Percentiles rank a stretch among this genome's conserved stretches.
Conservation (phyloP, 2,113 vertebrate genomes). For the Scomber scombrus region DNA sequence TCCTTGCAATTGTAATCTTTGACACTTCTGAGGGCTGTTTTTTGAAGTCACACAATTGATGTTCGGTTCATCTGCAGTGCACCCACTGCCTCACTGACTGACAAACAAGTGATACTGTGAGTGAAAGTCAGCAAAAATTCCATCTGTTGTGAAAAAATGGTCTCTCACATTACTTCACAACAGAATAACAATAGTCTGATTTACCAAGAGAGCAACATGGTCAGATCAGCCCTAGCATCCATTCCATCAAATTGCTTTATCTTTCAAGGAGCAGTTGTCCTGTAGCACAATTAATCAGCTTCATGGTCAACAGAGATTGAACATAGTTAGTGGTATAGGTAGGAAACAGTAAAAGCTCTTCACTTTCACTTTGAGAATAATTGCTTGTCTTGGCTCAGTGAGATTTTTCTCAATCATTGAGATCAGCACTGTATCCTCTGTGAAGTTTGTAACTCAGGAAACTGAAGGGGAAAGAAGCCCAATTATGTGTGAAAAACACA, state of each 20-base stretch:
- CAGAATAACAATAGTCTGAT: neutral
- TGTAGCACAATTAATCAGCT: too few relatives aligned
- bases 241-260: neutral
- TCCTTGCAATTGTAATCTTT: too few relatives aligned
- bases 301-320: neutral
- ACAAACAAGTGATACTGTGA: neutral
- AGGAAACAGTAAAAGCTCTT: conserved; percentile 1
- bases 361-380: neutral
- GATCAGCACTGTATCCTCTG: neutral
- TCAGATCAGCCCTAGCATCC: neutral
- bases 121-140: neutral
- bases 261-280: neutral
- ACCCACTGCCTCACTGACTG: neutral
- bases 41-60: neutral
- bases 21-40: neutral
- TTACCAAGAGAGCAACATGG: neutral
- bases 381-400: neutral
- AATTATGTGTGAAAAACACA: neutral
- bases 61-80: neutral
- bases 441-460: neutral
- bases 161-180: too few relatives aligned
- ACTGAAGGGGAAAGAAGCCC: neutral
- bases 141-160: too few relatives aligned
- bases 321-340: too few relatives aligned
- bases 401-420: neutral